Conservation (phyloP, 2,113 vertebrate species). For the Pituophis catenifer region DNA sequence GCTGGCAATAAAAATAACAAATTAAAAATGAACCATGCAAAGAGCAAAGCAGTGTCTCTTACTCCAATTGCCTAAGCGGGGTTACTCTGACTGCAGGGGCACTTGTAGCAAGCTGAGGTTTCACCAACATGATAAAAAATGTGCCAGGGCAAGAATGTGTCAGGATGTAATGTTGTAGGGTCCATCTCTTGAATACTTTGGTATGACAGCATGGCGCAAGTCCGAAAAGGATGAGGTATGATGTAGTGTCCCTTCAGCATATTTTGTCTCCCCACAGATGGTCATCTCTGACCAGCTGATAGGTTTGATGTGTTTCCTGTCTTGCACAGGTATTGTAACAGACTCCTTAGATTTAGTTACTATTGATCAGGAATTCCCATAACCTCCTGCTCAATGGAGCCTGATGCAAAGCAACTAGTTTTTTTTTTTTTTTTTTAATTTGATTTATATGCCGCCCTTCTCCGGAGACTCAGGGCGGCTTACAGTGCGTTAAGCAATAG, state of each 20-base stretch:
- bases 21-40: background rate
- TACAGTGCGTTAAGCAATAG: too few relatives aligned
- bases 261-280: background rate
- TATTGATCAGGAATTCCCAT: background rate
- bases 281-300: background rate
- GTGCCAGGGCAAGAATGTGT: background rate
- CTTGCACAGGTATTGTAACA: background rate
- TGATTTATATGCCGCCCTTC: too few relatives aligned
- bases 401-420: background rate
- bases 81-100: background rate
- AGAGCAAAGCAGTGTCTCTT: background rate
- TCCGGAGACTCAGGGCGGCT: too few relatives aligned
- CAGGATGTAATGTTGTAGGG: background rate
- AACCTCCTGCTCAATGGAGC: background rate
- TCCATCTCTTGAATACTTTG: background rate
- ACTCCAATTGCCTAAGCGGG: background rate
- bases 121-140: background rate
- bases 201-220: background rate
- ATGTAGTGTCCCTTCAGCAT: background rate
- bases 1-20: background rate
- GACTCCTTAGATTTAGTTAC: background rate
- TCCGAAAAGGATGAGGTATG: background rate
- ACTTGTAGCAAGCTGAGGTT: background rate
- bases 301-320: background rate
- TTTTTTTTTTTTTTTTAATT: too few relatives aligned